phyloP scores from a whole-genome alignment of 2,797 vertebrate genomes.

The Threskiornis aethiopicus region DNA sequence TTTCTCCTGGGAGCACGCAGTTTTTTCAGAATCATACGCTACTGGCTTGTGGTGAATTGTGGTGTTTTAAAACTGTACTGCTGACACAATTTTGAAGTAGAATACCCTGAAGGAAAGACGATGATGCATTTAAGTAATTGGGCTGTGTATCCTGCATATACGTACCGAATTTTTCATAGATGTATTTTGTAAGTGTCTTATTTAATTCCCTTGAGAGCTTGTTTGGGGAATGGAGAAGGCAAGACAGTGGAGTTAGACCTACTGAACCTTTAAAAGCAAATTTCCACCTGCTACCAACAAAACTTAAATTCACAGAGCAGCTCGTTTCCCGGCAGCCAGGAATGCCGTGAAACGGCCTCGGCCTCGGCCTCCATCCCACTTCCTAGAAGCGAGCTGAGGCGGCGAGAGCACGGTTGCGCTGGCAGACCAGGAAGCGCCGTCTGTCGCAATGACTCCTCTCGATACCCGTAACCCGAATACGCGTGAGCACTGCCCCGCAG shows the following conservation, averaged over 20 bases:
- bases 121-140: neutral
- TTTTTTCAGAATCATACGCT: neutral
- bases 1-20: neutral
- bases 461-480: neutral
- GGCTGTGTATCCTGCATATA: neutral
- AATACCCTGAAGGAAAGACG: neutral
- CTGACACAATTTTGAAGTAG: neutral
- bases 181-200: neutral
- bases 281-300: neutral
- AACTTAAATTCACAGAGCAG: neutral
- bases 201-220: neutral
- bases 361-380: neutral
- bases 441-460: neutral
- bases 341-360: neutral
- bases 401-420: accelerated
- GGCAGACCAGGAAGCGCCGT: neutral
- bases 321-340: neutral
- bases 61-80: neutral
- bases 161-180: neutral
- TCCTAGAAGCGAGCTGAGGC: neutral
- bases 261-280: neutral
- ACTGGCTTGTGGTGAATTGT: neutral
- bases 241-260: neutral
- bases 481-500: accelerated
- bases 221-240: neutral